Conservation (phyloP, 2,113 vertebrate species). For the Sebastes schlegelii region DNA sequence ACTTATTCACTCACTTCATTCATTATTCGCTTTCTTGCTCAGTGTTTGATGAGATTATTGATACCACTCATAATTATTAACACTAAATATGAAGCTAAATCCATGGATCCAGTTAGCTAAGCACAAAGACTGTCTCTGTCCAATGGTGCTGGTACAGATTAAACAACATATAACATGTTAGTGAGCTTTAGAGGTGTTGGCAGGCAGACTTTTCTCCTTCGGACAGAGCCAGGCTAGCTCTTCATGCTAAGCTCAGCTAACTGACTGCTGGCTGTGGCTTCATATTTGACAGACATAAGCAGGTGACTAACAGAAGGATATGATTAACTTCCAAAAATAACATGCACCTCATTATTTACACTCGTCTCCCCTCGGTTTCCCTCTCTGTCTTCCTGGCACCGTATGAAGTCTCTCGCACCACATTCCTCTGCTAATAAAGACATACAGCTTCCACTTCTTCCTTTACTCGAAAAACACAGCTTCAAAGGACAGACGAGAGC, state of each 20-base stretch:
- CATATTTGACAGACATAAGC: not conserved
- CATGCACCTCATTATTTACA: slow-evolving; percentile 53
- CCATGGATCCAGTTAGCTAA: not conserved
- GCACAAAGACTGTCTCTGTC: not conserved
- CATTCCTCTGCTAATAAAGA: slow-evolving; percentile 71
- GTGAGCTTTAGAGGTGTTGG: not conserved
- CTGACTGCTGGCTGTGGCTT: not conserved
- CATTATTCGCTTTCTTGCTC: not conserved
- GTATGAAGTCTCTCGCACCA: slow-evolving; percentile 12
- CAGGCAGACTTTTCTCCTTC: too few relatives aligned
- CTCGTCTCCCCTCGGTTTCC: slow-evolving; percentile 16
- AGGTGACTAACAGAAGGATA: slow-evolving; percentile 47
- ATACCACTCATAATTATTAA: not conserved
- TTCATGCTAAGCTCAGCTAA: too few relatives aligned
- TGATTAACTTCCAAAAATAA: slow-evolving; percentile 34
- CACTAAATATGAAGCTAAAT: not conserved
- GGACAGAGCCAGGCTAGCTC: too few relatives aligned
- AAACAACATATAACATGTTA: not conserved
- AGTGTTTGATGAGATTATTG: not conserved
- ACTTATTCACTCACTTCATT: not conserved
- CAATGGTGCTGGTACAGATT: not conserved
- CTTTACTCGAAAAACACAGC: slow-evolving; percentile 1
- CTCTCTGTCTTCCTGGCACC: slow-evolving; percentile 28
- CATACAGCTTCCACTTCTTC: slow-evolving; percentile 21
- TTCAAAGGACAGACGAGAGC: slow-evolving; percentile 52